Conservation (phyloP, 2,797 vertebrate genomes). For the Falco rusticolus region DNA sequence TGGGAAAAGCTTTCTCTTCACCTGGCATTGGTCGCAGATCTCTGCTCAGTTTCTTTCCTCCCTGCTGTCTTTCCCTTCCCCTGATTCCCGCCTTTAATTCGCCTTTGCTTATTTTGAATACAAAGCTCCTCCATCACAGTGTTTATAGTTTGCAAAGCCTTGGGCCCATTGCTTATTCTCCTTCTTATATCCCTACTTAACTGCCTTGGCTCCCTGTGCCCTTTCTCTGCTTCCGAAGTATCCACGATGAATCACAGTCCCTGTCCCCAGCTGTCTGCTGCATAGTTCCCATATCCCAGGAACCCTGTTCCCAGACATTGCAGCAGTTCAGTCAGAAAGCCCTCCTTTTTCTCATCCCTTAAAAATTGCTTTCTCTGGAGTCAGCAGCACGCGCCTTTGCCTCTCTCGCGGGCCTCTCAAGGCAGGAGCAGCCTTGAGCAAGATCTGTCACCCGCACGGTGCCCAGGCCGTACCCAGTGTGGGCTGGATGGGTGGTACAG, state of each 20-base stretch:
- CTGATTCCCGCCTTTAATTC: constrained; percentile 33
- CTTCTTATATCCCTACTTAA: not conserved
- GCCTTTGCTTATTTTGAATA: constrained; percentile 63
- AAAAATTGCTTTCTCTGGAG: not conserved
- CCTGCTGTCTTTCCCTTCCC: not conserved
- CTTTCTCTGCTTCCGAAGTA: not conserved
- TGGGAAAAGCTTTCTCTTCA: not conserved
- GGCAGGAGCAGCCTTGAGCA: not conserved
- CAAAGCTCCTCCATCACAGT: constrained; percentile 23
- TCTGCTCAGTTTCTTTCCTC: not conserved
- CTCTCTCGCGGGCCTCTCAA: not conserved
- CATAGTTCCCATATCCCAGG: not conserved
- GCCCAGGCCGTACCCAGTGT: accelerated
- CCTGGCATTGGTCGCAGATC: not conserved
- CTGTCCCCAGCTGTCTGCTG: constrained; percentile 14
- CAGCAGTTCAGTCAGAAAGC: not conserved
- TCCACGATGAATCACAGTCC: not conserved
- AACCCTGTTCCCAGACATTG: not conserved
- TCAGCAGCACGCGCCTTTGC: not conserved
- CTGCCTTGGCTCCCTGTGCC: not conserved
- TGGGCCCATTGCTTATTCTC: constrained; percentile 34
- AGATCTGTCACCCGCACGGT: accelerated
- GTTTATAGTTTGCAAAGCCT: constrained; percentile 62
- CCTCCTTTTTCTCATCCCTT: not conserved
- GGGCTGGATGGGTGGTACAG: not conserved